A percentile compares a stretch with the other conserved stretches of the same genome.
Evolutionary conservation across 2,113 vertebrate genomes (phyloP).

Genomic region (Petromus typicus): DNA sequence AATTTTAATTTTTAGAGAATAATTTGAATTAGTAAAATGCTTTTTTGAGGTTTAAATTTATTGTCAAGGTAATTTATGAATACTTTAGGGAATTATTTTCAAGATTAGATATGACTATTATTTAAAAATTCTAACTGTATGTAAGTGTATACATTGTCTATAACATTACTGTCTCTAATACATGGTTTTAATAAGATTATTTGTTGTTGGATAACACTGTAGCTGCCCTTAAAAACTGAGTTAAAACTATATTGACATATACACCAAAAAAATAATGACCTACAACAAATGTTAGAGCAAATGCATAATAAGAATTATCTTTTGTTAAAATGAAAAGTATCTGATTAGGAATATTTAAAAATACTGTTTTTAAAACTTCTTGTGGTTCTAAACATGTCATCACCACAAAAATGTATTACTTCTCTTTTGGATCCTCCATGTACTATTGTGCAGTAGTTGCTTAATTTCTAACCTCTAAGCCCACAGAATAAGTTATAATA

Average conservation of each 20-base stretch:
- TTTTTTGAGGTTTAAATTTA: background rate
- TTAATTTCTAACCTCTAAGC: background rate
- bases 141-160: background rate
- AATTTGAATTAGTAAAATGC: background rate
- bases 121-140: background rate
- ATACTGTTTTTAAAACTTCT: background rate
- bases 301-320: background rate
- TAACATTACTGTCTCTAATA: background rate
- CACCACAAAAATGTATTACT: background rate
- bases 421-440: background rate
- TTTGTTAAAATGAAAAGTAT: background rate
- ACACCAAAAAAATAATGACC: background rate
- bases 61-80: background rate
- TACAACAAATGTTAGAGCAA: background rate
- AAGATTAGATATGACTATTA: background rate
- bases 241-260: background rate
- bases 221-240: background rate
- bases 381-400: background rate
- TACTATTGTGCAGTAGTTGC: background rate
- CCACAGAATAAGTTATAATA: background rate
- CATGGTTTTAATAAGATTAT: background rate
- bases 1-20: background rate
- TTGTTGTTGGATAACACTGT: background rate
- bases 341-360: background rate
- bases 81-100: background rate